Conservation (phyloP, 2,797 vertebrate species). For the Coccyzus lansbergi region DNA sequence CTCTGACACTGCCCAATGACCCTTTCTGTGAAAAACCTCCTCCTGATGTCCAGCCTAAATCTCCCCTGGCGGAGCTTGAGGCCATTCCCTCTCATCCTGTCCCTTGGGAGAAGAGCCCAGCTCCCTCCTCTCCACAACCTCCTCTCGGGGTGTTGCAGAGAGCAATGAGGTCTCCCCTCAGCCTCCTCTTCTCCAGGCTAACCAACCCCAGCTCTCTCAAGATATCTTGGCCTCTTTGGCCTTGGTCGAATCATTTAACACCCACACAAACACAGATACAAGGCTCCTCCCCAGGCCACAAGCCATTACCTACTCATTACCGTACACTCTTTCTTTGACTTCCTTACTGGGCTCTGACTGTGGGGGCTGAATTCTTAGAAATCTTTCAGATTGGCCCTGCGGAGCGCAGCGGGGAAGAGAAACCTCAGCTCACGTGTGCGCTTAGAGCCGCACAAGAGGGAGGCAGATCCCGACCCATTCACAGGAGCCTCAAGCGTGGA, state of each 20-base stretch:
- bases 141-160: too few species aligned
- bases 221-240: not conserved
- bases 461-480: not conserved
- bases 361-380: slow-evolving; percentile 55
- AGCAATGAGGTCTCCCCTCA: too few species aligned
- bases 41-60: too few species aligned
- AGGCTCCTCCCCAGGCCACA: slow-evolving; percentile 29
- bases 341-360: not conserved
- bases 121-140: too few species aligned
- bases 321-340: not conserved
- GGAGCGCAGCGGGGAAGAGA: not conserved
- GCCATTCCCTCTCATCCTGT: too few species aligned
- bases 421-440: not conserved
- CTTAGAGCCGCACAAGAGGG: not conserved
- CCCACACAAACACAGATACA: not conserved
- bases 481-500: not conserved
- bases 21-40: too few species aligned
- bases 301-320: slow-evolving; percentile 4
- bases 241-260: slow-evolving; percentile 24
- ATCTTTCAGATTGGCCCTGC: slow-evolving; percentile 20
- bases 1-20: too few species aligned
- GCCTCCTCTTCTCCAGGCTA: too few species aligned
- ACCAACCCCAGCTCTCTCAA: too few species aligned
- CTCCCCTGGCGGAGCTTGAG: too few species aligned
- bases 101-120: too few species aligned